Conservation (phyloP, 2,888 invertebrate genomes). For the Drosophila pseudotakahashii region DNA sequence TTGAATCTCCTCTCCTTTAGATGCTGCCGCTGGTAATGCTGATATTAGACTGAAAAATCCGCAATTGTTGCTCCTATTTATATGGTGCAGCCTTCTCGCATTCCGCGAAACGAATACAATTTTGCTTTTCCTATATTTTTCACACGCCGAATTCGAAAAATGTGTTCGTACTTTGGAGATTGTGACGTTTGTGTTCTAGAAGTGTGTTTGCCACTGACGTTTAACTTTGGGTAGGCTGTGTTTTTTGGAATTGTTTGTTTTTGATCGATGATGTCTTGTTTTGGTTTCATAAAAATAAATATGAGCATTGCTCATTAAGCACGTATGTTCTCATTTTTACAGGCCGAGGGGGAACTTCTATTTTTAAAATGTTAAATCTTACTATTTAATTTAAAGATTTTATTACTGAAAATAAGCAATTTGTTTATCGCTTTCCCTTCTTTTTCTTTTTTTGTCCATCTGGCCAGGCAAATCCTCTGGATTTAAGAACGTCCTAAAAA, state of each 20-base stretch:
- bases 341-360: not conserved
- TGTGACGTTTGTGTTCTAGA: conserved; percentile 56
- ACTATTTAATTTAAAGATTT: too few species aligned
- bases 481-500: conserved; percentile 90
- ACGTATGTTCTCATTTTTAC: not conserved
- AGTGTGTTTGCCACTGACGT: conserved; percentile 44
- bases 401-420: not conserved
- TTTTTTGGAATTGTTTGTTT: conserved; percentile 27
- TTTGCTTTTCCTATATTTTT: conserved; percentile 34
- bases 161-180: conserved; percentile 51
- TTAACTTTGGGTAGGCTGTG: conserved; percentile 19
- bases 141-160: conserved; percentile 49
- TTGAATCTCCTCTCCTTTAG: not conserved
- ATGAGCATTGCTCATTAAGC: not conserved
- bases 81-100: conserved; percentile 47
- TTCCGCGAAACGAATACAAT: conserved; percentile 41
- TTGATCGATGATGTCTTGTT: conserved; percentile 53
- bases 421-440: conserved; percentile 86
- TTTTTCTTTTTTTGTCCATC: conserved; percentile 95
- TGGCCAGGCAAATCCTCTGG: conserved; percentile 95
- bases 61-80: conserved; percentile 42
- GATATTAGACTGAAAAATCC: conserved; percentile 46
- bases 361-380: not conserved
- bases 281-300: conserved; percentile 44
- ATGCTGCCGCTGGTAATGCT: conserved; percentile 7